Base-by-base conservation (phyloP, 2,113 vertebrate genomes). In the Epinephelus moara region DNA sequence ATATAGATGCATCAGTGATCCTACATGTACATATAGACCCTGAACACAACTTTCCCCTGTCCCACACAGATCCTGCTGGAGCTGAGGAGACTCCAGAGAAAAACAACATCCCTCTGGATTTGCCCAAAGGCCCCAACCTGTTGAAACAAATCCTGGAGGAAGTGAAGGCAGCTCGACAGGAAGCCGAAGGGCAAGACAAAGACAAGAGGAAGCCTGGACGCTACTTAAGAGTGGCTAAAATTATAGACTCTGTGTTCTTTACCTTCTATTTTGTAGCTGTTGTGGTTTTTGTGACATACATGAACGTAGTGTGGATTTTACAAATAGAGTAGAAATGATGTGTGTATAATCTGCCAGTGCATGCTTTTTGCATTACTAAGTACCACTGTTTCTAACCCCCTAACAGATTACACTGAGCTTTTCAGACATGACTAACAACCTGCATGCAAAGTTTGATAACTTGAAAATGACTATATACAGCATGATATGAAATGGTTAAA, bases 81-180 rank as follows among this genome's bases (percentile, higher is more conserved):
- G 66, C 15, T 6, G 50, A 53, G 8, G 82, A 57, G 40, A 18
- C 0, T 47, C 37, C 59, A 23, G 59, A 30, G n/a, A 13, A 30
- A 18, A 12, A 14, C 2, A 0, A 0, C 27, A n/a, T 5, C 37
- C 59, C 63, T 13, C 23, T 4, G 23, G 30, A 68, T 11, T 0
- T 0, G 7, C 21, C 42, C 2, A 1, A 2, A 0, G 67, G 77
- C 9, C 4, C 1, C 1, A 7, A 72, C 9, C 55, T 92, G 45
- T 87, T 93, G 42, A 80, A 21, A 30, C 60, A 13, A 0, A 82
- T 93, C 71, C 81, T 93, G 66, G 25, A 75, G 37, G 85, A 93
- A 75, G 57, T 94, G 78, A 88, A 37, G 27, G 50, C 57, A 1
- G 56, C 63, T 0, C 84, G 60, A 40, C 53, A 49, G 59, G 67